A percentile compares a stretch with the other conserved stretches of the same genome.
Conservation (phyloP, 2,888 invertebrate species). For the Clistopyga incitator region DNA sequence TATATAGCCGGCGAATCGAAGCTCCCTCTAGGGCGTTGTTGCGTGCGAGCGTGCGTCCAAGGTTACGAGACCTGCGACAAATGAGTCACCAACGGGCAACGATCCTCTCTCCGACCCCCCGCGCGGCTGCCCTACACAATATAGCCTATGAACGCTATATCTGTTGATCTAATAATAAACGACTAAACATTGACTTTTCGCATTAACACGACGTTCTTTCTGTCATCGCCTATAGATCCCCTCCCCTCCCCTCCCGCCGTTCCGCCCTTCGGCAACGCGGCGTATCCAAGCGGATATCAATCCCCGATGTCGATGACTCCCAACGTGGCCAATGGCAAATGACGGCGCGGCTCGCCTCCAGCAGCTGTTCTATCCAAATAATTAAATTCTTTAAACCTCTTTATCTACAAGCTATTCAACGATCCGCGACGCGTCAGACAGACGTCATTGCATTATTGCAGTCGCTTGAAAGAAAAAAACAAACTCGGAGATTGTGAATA, state of each 20-base stretch:
- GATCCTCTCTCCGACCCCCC: background rate
- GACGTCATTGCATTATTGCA: background rate
- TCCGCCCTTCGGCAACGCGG: background rate
- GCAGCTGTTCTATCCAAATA: constrained; percentile 55
- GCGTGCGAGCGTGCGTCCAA: constrained; percentile 62
- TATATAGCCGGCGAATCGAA: constrained; percentile 43
- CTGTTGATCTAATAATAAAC: constrained; percentile 5
- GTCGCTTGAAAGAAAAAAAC: background rate
- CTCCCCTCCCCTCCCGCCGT: no score
- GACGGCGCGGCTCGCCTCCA: constrained; percentile 37
- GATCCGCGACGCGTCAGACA: background rate
- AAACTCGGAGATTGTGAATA: background rate
- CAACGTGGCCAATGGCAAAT: background rate
- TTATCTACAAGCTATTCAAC: background rate
- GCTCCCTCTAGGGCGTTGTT: constrained; percentile 69
- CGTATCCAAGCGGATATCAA: constrained; percentile 45
- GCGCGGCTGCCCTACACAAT: background rate
- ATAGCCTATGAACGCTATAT: constrained; percentile 6
- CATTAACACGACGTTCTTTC: background rate
- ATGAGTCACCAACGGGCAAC: constrained; percentile 62
- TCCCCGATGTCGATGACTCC: constrained; percentile 57
- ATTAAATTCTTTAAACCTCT: constrained; percentile 43
- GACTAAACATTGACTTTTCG: background rate
- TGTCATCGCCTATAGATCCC: no score
- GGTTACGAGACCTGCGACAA: constrained; percentile 66